phyloP scores from a whole-genome alignment of 2,113 vertebrate genomes.

The Ctenodactylus gundi region DNA sequence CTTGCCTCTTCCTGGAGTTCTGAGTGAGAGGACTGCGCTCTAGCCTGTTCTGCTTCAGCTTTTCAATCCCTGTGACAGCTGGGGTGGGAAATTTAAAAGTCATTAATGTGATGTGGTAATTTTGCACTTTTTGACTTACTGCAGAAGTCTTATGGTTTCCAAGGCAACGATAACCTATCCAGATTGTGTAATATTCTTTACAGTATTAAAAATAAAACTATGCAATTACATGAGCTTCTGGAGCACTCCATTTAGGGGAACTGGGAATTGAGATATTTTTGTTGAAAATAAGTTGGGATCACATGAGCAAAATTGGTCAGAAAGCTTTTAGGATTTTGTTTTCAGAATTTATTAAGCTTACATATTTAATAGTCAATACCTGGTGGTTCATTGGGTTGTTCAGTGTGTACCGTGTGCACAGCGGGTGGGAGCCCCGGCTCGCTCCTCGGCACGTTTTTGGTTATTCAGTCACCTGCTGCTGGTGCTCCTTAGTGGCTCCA shows the following conservation, averaged over 20 bases:
- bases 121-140: constrained; percentile 78
- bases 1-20: constrained; percentile 27
- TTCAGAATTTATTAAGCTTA: constrained; percentile 45
- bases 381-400: constrained; percentile 5
- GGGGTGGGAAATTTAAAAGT: constrained; percentile 70
- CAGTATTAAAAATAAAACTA: constrained; percentile 79
- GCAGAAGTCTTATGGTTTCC: constrained; percentile 74
- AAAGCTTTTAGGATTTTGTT: constrained; percentile 54
- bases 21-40: constrained; percentile 23
- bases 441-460: too few relatives aligned
- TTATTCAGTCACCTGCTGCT: background rate
- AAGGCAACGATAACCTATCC: constrained; percentile 75
- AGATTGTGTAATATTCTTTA: constrained; percentile 81
- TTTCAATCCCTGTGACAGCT: constrained; percentile 66
- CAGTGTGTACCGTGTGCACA: background rate
- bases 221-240: constrained; percentile 74
- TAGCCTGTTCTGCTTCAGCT: constrained; percentile 53
- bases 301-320: constrained; percentile 32
- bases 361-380: background rate
- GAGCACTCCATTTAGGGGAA: constrained; percentile 55
- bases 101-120: constrained; percentile 79
- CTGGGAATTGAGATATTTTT: constrained; percentile 49
- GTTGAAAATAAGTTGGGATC: constrained; percentile 36
- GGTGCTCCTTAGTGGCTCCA: background rate
- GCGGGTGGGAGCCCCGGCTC: too few relatives aligned